phyloP scores from a whole-genome alignment of 2,797 vertebrate genomes.

The Sebastes umbrosus region DNA sequence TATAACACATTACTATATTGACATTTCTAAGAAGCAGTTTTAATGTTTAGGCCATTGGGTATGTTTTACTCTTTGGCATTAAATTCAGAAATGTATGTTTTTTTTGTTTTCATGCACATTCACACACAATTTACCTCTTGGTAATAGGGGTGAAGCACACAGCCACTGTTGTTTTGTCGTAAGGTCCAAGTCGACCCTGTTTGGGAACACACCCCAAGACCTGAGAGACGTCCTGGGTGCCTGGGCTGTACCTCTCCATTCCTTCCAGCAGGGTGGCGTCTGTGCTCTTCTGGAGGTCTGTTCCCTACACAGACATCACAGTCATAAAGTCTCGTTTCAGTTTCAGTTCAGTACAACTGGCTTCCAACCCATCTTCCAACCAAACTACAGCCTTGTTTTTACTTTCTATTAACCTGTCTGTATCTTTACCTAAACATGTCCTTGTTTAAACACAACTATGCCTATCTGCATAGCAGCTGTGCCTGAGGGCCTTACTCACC shows the following conservation, averaged over 20 bases:
- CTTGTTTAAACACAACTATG: neutral
- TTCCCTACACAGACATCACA: conserved; percentile 47
- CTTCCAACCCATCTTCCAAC: neutral
- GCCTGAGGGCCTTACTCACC: conserved; percentile 40
- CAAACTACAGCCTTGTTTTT: neutral
- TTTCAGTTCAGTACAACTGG: neutral
- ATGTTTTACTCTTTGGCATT: neutral
- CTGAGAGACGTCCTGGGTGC: neutral
- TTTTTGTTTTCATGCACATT: neutral
- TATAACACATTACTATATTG: neutral
- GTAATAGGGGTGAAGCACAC: conserved; percentile 61
- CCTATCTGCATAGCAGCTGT: neutral
- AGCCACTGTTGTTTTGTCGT: conserved; percentile 43
- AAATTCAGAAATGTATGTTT: neutral
- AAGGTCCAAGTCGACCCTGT: conserved; percentile 60
- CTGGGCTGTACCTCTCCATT: conserved; percentile 17
- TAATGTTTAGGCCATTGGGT: neutral
- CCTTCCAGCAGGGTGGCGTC: conserved; percentile 45
- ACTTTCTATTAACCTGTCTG: neutral
- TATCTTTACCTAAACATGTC: neutral
- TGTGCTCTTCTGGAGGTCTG: conserved; percentile 57
- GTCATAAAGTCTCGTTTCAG: neutral
- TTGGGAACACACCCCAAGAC: conserved; percentile 50
- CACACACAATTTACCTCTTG: conserved; percentile 40
- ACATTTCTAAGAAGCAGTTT: neutral